Conservation (phyloP, 37 sponge, comb jelly and placozoan genomes). For the Crambe crambe region DNA sequence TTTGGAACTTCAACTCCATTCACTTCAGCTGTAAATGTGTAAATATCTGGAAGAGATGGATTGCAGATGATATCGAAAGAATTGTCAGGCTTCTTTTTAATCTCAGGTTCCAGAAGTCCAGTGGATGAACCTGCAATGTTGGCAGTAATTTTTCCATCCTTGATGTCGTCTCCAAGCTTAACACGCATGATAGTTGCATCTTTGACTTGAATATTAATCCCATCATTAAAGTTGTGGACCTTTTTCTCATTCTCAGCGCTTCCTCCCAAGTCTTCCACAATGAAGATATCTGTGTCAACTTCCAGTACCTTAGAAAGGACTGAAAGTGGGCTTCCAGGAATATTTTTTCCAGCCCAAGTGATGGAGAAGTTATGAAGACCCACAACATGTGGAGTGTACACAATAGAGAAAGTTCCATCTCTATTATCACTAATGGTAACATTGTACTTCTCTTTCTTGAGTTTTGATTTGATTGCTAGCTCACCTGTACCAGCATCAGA, state of each 20-base stretch:
- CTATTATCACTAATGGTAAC: constrained; percentile 25
- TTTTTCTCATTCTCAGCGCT: neutral
- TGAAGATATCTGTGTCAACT: neutral
- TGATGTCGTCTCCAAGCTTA: neutral
- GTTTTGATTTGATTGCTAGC: constrained; percentile 17
- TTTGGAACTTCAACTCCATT: constrained; percentile 24
- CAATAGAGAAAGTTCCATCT: constrained; percentile 41
- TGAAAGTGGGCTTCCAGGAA: constrained; percentile 68
- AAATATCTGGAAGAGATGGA: constrained; percentile 50
- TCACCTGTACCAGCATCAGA: constrained; percentile 31
- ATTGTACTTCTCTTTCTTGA: constrained; percentile 16
- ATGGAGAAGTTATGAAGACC: constrained; percentile 61
- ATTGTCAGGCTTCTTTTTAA: constrained; percentile 1
- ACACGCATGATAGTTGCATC: neutral
- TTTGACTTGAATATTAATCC: neutral
- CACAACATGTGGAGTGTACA: constrained; percentile 44
- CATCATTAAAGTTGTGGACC: neutral
- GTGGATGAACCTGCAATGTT: constrained; percentile 9
- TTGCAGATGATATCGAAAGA: constrained; percentile 1
- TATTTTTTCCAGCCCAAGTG: constrained; percentile 34
- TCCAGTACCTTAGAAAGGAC: constrained; percentile 25
- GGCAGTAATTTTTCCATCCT: constrained; percentile 35
- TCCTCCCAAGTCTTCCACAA: neutral
- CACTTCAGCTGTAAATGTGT: constrained; percentile 31
- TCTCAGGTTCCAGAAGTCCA: constrained; percentile 4